Conservation (phyloP, 2,113 vertebrate species). For the Oreamnos americanus region DNA sequence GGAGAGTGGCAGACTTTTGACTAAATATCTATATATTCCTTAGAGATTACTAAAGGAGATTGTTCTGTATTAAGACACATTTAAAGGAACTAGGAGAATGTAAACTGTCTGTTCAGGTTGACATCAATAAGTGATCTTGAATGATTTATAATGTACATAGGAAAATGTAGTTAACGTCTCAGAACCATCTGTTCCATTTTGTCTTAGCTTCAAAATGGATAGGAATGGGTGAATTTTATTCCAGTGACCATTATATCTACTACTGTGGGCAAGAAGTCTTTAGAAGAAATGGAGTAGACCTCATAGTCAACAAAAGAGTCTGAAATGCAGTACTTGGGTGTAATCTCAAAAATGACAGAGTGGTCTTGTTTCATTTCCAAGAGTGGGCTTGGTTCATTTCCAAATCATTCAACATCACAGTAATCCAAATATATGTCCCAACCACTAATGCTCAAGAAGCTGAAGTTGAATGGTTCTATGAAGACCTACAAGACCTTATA, state of each 20-base stretch:
- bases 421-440: background rate
- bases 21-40: conserved; percentile 34
- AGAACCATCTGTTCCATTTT: background rate
- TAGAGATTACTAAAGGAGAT: background rate
- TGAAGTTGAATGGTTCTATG: background rate
- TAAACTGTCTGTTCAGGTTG: conserved; percentile 10
- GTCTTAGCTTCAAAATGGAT: background rate
- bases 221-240: background rate
- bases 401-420: background rate
- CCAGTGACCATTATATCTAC: background rate
- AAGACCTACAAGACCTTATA: background rate
- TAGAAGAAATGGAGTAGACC: background rate
- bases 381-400: background rate
- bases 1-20: background rate
- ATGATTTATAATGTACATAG: conserved; percentile 26
- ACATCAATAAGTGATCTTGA: conserved; percentile 34
- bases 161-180: background rate
- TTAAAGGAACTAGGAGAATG: conserved; percentile 27
- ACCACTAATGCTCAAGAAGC: background rate
- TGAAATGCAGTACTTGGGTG: background rate
- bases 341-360: background rate
- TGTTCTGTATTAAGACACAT: background rate
- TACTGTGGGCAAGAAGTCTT: background rate
- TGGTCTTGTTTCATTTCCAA: background rate
- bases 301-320: background rate